phyloP scores from a whole-genome alignment of 2,888 invertebrate species.

The Ochropleura leucogaster region DNA sequence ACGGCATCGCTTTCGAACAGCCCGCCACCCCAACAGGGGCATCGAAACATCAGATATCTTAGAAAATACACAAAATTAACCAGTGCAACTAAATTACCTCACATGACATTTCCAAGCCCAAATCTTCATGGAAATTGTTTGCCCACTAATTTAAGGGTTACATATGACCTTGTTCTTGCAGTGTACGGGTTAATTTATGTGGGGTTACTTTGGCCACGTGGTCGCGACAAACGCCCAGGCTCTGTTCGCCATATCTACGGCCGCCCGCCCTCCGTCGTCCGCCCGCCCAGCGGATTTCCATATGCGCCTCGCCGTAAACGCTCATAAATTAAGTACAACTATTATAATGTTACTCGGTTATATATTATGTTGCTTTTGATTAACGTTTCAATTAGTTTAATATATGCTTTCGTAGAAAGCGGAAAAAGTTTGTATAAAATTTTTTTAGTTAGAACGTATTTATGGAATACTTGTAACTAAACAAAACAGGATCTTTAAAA shows the following conservation, averaged over 20 bases:
- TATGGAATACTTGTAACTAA: neutral
- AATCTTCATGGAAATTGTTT: conserved; percentile 44
- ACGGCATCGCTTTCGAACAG: no score
- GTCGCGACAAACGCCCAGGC: conserved; percentile 79
- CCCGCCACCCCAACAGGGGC: no score
- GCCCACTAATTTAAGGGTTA: conserved; percentile 53
- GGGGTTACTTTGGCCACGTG: conserved; percentile 68
- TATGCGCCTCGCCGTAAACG: conserved; percentile 72
- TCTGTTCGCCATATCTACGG: conserved; percentile 82
- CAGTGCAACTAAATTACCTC: conserved; percentile 1
- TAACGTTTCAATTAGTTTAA: conserved; percentile 49
- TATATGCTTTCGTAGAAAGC: neutral
- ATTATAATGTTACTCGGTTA: conserved; percentile 62
- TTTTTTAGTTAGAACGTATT: neutral
- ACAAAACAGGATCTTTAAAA: neutral
- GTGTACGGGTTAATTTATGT: conserved; percentile 65
- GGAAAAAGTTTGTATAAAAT: neutral
- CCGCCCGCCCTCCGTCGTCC: conserved; percentile 52
- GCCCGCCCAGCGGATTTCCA: conserved; percentile 80
- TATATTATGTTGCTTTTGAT: conserved; percentile 55
- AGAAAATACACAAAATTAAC: neutral
- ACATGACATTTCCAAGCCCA: conserved; percentile 15
- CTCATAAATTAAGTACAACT: conserved; percentile 75
- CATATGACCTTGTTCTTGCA: conserved; percentile 60
- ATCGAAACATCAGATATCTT: neutral